These are phyloP conservation scores for Eumacrocentrus americanus DNA, from an alignment of 2,888 invertebrate genomes.

Conservation along the genomic window DNA sequence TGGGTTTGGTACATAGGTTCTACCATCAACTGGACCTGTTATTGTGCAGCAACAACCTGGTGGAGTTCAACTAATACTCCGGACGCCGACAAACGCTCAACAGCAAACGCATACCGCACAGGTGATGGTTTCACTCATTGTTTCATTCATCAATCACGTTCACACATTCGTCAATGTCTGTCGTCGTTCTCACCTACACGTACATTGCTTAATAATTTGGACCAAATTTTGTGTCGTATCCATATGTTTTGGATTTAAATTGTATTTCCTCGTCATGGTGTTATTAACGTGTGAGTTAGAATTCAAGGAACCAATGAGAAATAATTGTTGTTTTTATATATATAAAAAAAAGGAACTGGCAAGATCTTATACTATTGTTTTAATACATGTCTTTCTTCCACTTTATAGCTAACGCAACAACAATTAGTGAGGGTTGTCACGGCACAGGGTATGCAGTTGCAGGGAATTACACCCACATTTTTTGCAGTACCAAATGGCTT, in stretches of 20 bases:
- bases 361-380: slow-evolving; percentile 20
- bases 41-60: slow-evolving; percentile 71
- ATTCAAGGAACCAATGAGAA: too few species aligned
- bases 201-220: slow-evolving; percentile 6
- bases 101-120: slow-evolving; percentile 62
- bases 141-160: slow-evolving; percentile 37
- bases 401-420: slow-evolving; percentile 61
- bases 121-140: slow-evolving; percentile 59
- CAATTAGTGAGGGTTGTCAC: slow-evolving; percentile 69
- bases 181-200: background rate
- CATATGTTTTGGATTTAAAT: background rate
- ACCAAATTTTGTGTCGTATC: background rate
- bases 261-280: too few species aligned
- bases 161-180: background rate
- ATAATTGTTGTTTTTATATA: too few species aligned
- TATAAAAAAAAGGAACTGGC: too few species aligned
- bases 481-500: slow-evolving; percentile 61
- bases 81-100: slow-evolving; percentile 67
- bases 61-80: slow-evolving; percentile 74
- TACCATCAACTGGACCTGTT: slow-evolving; percentile 64
- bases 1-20: slow-evolving; percentile 59
- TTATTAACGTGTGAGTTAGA: too few species aligned
- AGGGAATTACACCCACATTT: slow-evolving; percentile 60
- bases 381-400: slow-evolving; percentile 5
- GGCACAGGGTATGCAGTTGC: slow-evolving; percentile 67